Evolutionary conservation across 2,113 vertebrate genomes (phyloP), one percentile per base, ranked within the genome.

Genomic region (Lutjanus erythropterus): DNA sequence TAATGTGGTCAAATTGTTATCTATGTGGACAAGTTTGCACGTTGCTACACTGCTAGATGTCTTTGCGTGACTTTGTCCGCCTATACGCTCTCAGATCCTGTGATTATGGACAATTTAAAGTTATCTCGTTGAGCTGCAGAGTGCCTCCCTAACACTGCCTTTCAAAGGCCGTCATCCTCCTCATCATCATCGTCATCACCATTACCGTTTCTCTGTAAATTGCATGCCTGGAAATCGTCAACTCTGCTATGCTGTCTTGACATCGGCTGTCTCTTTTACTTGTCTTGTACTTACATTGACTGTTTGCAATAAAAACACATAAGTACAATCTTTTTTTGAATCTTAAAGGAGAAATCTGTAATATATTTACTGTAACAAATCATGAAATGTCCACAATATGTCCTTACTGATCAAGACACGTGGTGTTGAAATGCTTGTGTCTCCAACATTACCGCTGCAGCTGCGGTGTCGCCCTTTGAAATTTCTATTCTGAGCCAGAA

Each of bases 1-100:
- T 86, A 81, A 87, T 80, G 72, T 39, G 29, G 27, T 75, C 60
- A 78, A 78, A 88, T 78, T 83, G 75, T 71, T 39, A 49, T 71
- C 75, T 41, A 0, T 33, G 69, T 25, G 49, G 44, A 59, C 33
- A 1, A 39, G 55, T 78, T 29, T 39, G 81, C 50, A 31, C 56
- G 42, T 37, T 8, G 66, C 74, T 16, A 9, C 69, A 6, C 61
- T 6, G 64, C 64, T 35, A 12, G 72, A 78, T 49, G 84, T 83
- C 84, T 89, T 77, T 78, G 70, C 58, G 81, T 85, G 89, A 88
- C 89, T 88, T 81, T 88, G 86, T 69, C 75, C 23, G 79, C 79
- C 56, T 50, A 25, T 62, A 27, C 2, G 14, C 64, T 31, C 67
- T 71, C 76, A 68, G 71, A 89, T 87, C 83, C 83, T 83, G 87